phyloP scores from a whole-genome alignment of 2,113 vertebrate genomes.

The Cricetomys ansorgei region DNA sequence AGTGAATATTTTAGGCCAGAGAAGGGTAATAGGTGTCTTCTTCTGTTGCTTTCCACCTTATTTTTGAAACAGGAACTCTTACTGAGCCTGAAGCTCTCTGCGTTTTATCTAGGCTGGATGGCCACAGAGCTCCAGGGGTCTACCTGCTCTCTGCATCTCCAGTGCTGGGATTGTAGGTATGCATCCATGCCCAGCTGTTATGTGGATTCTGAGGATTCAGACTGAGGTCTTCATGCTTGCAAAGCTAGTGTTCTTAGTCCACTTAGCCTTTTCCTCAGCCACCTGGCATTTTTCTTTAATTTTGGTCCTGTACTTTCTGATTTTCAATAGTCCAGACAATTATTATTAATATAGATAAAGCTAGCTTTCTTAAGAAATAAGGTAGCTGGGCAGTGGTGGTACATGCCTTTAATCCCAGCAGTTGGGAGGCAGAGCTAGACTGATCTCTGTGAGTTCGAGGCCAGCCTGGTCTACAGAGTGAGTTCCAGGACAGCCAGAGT shows the following conservation, averaged over 20 bases:
- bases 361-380: constrained; percentile 49
- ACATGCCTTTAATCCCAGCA: too few relatives aligned
- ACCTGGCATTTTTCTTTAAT: background rate
- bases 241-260: background rate
- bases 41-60: background rate
- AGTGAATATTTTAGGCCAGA: background rate
- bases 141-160: background rate
- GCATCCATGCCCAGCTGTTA: background rate
- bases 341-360: constrained; percentile 20
- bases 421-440: too few relatives aligned
- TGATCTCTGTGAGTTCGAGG: too few relatives aligned
- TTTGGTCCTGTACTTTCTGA: background rate
- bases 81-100: background rate
- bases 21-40: background rate
- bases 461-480: too few relatives aligned
- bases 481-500: too few relatives aligned
- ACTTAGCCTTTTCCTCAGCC: background rate
- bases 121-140: background rate
- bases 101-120: background rate
- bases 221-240: background rate
- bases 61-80: background rate
- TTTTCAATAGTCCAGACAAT: background rate
- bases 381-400: too few relatives aligned
- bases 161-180: background rate
- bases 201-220: background rate